Conservation (phyloP, 2,888 invertebrate genomes). For the Polia nebulosa region DNA sequence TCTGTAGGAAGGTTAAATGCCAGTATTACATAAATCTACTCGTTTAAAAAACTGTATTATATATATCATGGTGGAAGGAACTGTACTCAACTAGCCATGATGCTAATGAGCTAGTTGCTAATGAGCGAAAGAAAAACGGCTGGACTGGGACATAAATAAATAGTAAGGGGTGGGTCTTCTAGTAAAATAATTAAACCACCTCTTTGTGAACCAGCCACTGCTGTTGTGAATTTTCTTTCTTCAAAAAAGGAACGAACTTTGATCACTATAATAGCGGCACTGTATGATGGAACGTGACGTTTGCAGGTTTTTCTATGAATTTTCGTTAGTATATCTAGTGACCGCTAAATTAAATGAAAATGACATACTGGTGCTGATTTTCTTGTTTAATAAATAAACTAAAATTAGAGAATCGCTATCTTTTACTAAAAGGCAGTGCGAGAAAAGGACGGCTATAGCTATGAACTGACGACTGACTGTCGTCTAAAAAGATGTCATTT, state of each 20-base stretch:
- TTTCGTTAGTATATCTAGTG: neutral
- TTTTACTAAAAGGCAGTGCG: too few species aligned
- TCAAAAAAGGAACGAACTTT: neutral
- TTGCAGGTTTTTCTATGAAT: neutral
- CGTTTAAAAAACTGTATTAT: slow-evolving; percentile 21
- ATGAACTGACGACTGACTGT: too few species aligned
- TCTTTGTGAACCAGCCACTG: neutral
- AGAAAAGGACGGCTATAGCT: too few species aligned
- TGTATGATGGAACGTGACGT: neutral
- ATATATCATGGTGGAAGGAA: slow-evolving; percentile 28
- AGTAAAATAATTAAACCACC: slow-evolving; percentile 11
- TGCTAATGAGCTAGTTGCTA: slow-evolving; percentile 49
- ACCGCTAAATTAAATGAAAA: too few species aligned
- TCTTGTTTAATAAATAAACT: too few species aligned
- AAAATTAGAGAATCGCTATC: too few species aligned
- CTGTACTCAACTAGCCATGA: slow-evolving; percentile 18
- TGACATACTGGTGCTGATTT: too few species aligned
- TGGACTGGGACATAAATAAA: slow-evolving; percentile 43
- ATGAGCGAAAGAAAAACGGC: slow-evolving; percentile 56
- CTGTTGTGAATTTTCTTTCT: too few species aligned
- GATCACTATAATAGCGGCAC: neutral
- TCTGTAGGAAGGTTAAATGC: neutral
- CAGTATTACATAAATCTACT: neutral
- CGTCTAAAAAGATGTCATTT: too few species aligned
- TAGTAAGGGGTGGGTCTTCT: neutral